Percentiles rank a stretch among this genome's conserved stretches.
phyloP scores from a whole-genome alignment of 30 jellyfish, hydroid and myxozoan species.

The Haliclystus octoradiatus region DNA sequence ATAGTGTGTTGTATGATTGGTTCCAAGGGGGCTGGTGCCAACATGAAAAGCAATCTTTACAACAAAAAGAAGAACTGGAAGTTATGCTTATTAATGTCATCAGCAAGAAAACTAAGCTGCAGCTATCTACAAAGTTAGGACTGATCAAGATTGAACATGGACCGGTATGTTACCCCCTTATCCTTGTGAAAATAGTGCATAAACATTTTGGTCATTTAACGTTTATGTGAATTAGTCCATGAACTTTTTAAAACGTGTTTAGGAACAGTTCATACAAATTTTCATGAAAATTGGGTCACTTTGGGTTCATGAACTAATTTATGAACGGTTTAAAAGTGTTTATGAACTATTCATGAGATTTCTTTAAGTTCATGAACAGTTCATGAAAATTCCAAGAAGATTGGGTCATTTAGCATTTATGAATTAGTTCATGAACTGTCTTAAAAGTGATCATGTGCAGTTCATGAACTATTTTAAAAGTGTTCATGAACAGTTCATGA shows the following conservation, averaged over 20 bases:
- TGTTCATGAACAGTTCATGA: too few species aligned
- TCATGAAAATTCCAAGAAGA: not conserved
- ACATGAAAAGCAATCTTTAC: conserved; percentile 16
- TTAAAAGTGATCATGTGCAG: too few species aligned
- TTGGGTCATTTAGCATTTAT: too few species aligned
- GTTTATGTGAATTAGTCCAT: too few species aligned
- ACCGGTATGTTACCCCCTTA: conserved; percentile 41
- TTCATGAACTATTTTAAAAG: too few species aligned
- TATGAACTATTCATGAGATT: not conserved
- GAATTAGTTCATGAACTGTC: too few species aligned
- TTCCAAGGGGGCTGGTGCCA: conserved; percentile 63
- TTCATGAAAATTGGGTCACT: conserved; percentile 8
- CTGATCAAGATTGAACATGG: conserved; percentile 44
- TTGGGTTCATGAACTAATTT: conserved; percentile 5
- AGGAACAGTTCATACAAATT: conserved; percentile 19
- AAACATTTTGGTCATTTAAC: too few species aligned
- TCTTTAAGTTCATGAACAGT: not conserved
- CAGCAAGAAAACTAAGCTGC: conserved; percentile 12
- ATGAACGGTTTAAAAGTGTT: conserved; percentile 22
- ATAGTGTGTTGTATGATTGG: conserved; percentile 49
- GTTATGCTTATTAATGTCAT: conserved; percentile 8
- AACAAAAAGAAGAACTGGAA: conserved; percentile 3
- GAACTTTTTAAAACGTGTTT: too few species aligned
- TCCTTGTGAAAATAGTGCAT: too few species aligned
- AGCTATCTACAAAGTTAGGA: conserved; percentile 8